Percentiles rank a stretch among this genome's conserved stretches.
These are phyloP conservation scores for Sapajus apella DNA, from an alignment of 2,113 vertebrate species.

Conservation along the genomic window DNA sequence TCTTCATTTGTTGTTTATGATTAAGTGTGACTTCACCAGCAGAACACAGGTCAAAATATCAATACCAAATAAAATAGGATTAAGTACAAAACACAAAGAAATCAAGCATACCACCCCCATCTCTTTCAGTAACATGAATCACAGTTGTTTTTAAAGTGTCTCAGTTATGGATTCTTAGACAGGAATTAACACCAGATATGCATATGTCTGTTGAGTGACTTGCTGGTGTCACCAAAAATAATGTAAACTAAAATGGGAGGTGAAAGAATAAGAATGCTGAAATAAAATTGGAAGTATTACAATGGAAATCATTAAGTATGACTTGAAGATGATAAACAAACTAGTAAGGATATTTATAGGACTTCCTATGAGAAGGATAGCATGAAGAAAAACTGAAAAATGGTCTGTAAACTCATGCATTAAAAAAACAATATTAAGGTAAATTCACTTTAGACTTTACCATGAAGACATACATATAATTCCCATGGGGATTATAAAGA, in stretches of 20 bases:
- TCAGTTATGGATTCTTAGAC: background rate
- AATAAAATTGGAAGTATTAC: background rate
- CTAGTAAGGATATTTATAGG: background rate
- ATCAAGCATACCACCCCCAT: background rate
- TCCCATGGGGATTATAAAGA: background rate
- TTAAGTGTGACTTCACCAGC: background rate
- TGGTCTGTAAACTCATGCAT: background rate
- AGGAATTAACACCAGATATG: background rate
- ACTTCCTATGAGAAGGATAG: background rate
- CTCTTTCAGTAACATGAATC: background rate
- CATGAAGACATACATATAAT: background rate
- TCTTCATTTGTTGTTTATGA: background rate
- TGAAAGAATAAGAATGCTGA: background rate
- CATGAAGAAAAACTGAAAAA: background rate
- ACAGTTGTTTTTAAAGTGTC: background rate
- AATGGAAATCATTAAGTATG: background rate
- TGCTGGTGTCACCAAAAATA: background rate
- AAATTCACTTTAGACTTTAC: background rate
- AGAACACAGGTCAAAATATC: background rate
- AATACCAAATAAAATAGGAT: background rate
- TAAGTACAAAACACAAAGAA: background rate
- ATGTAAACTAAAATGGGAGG: background rate
- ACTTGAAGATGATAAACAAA: background rate
- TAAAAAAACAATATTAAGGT: background rate
- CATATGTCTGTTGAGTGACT: background rate